Conservation (phyloP, 2,113 vertebrate species). For the Archocentrus centrarchus region DNA sequence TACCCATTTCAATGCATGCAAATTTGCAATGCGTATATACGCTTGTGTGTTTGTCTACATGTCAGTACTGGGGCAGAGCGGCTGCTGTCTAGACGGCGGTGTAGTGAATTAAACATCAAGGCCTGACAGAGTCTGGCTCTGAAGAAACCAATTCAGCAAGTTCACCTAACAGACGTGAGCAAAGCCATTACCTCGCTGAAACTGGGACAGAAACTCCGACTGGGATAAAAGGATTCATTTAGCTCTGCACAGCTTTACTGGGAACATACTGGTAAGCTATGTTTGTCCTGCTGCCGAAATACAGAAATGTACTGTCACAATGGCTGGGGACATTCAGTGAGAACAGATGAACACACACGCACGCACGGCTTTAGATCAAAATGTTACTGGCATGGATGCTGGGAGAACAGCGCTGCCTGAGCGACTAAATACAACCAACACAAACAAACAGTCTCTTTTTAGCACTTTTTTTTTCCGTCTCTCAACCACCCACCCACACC, state of each 20-base stretch:
- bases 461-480: background rate
- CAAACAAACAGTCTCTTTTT: constrained; percentile 6
- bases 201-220: constrained; percentile 44
- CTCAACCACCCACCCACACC: background rate
- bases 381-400: constrained; percentile 21
- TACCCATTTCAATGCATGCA: background rate
- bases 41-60: constrained; percentile 33
- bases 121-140: constrained; percentile 53
- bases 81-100: constrained; percentile 63
- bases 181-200: constrained; percentile 47
- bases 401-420: constrained; percentile 9
- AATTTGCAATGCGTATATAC: background rate
- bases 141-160: constrained; percentile 56
- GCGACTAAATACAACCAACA: background rate
- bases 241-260: constrained; percentile 42
- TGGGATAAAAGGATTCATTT: constrained; percentile 46
- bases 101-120: constrained; percentile 74
- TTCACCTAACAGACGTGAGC: constrained; percentile 54
- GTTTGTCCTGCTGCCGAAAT: constrained; percentile 49
- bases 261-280: constrained; percentile 46
- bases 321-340: constrained; percentile 18
- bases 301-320: constrained; percentile 23
- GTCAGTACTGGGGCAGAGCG: constrained; percentile 49
- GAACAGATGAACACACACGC: constrained; percentile 21
- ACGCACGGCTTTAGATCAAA: constrained; percentile 21